Evolutionary conservation across 2,113 vertebrate species (phyloP).

Genomic region (Pedetes capensis): DNA sequence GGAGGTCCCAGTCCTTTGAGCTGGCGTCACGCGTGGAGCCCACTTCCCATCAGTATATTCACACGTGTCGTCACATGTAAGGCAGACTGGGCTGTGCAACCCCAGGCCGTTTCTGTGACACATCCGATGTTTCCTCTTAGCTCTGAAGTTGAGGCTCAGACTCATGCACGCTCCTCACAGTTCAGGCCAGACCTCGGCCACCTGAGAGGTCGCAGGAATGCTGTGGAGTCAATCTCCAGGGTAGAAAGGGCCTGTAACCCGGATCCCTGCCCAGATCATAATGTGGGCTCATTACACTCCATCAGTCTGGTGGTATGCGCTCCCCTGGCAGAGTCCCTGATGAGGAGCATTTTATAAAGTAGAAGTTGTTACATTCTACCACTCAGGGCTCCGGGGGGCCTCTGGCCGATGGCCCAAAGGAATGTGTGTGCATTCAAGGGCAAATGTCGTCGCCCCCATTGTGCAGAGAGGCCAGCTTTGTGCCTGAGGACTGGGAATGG

Average conservation of each 20-base stretch:
- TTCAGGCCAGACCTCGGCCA: neutral
- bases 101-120: too few species aligned
- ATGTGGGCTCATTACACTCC: neutral
- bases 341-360: neutral
- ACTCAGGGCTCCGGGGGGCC: neutral
- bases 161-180: neutral
- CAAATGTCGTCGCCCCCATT: neutral
- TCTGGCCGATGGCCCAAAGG: neutral
- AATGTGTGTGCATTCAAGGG: constrained; percentile 41
- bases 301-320: neutral
- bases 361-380: neutral
- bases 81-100: too few species aligned
- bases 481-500: neutral
- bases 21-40: rapidly evolving
- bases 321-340: neutral
- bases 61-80: neutral
- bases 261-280: neutral
- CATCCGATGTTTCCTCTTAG: neutral
- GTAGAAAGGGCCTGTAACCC: neutral
- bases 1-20: neutral
- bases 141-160: neutral
- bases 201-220: neutral
- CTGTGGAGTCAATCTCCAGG: neutral
- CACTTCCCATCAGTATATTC: neutral
- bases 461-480: constrained; percentile 27